These are phyloP conservation scores for Eurystomus gularis DNA, from an alignment of 2,113 vertebrate species.

Conservation along the genomic window DNA sequence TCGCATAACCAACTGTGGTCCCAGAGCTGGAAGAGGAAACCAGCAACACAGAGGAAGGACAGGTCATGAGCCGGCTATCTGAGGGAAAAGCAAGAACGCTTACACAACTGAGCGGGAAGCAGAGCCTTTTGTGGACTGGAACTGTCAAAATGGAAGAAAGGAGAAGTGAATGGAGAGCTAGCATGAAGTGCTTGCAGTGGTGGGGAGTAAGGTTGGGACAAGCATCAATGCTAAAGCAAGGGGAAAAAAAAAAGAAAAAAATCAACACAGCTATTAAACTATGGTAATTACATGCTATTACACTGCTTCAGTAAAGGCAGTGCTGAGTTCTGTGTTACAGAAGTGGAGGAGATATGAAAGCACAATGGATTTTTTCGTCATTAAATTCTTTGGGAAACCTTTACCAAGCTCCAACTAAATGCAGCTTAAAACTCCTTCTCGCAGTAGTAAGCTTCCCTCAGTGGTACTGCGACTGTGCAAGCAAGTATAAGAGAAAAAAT, in stretches of 20 bases:
- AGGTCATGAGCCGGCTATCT: not conserved
- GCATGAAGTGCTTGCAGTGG: not conserved
- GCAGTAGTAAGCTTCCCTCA: not conserved
- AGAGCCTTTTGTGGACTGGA: not conserved
- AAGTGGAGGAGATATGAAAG: not conserved
- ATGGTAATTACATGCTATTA: not conserved
- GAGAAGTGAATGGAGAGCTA: not conserved
- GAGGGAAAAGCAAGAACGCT: not conserved
- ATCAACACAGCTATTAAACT: not conserved
- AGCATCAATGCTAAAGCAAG: rapidly evolving
- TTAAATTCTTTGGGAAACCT: not conserved
- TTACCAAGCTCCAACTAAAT: not conserved
- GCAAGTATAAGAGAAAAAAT: conserved; percentile 35
- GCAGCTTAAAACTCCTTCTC: not conserved
- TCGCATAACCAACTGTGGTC: not conserved
- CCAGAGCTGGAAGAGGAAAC: conserved; percentile 36
- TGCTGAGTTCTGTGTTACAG: not conserved
- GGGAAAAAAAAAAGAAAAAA: not conserved
- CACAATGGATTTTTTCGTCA: conserved; percentile 16
- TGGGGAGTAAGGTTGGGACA: not conserved
- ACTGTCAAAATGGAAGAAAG: not conserved
- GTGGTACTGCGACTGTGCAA: not conserved
- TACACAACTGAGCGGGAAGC: not conserved
- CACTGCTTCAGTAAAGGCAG: not conserved
- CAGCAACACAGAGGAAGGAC: not conserved